A percentile compares a stretch with the other conserved stretches of the same genome.
Conservation (phyloP, 2,113 vertebrate species). For the Mesitornis unicolor region DNA sequence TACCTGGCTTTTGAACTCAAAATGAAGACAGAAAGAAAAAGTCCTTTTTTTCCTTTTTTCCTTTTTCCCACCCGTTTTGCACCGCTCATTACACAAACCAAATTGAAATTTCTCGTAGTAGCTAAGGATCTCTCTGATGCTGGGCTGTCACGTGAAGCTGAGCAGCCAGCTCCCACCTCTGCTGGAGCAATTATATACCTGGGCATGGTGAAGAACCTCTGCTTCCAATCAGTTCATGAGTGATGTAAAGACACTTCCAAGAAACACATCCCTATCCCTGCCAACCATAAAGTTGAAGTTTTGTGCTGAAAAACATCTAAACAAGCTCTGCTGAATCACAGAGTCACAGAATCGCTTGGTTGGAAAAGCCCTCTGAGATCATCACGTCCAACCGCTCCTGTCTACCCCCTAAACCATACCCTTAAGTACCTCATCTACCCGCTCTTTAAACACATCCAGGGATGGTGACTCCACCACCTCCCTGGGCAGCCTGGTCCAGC, state of each 20-base stretch:
- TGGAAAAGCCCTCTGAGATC: too few relatives aligned
- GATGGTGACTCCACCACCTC: too few relatives aligned
- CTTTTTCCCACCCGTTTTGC: neutral
- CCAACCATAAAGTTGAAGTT: neutral
- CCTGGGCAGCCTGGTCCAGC: too few relatives aligned
- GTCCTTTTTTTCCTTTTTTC: neutral
- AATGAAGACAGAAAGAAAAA: too few relatives aligned
- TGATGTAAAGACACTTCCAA: neutral
- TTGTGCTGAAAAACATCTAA: neutral
- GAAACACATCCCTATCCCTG: accelerated
- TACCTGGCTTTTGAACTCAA: neutral
- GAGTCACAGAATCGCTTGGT: too few relatives aligned
- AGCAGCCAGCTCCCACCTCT: neutral
- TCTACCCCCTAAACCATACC: too few relatives aligned
- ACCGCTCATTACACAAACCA: neutral
- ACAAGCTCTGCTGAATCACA: neutral
- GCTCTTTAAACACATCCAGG: too few relatives aligned
- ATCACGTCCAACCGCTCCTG: too few relatives aligned
- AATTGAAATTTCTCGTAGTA: accelerated
- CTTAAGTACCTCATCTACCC: too few relatives aligned
- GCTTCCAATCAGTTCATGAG: neutral
- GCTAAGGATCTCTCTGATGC: neutral
- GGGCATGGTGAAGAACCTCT: neutral
- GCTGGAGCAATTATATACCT: too few relatives aligned
- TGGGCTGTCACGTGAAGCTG: neutral